Base-by-base conservation (phyloP, 2,113 vertebrate genomes). In the Azemiops feae region DNA sequence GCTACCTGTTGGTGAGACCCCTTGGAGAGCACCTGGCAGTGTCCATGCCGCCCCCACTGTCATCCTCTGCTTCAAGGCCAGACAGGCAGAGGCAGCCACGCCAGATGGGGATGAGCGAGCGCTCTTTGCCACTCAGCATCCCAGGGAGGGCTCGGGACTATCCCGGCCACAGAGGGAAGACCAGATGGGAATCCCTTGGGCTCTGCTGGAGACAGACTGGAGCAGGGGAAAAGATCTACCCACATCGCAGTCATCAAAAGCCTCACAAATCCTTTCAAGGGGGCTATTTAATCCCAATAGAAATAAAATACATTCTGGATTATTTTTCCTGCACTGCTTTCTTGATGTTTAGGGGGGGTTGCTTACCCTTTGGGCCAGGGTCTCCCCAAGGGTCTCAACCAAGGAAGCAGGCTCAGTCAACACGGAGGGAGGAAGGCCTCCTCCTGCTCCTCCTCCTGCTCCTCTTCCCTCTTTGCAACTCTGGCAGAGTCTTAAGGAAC, bases 1-100 rank as follows among this genome's bases (percentile, higher is more conserved):
- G 53, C 60, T 39, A 43, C 90, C 92, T 58, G 25, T 52, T 8
- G 14, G 12, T 3, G 14, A 8, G 39, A 50, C 93, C 12, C 94
- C 10, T 1, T 5, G n/a, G 92, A 39, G 52, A 47, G 58, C 20
- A 4, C 85, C 60, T 39, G 0, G 23, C 64, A 0, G 30, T 58
- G 88, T 25, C 69, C 0, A 0, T 3, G 58, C 81, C 0, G 69
- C 87, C 30, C 30, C 88, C 87, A 0, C 5, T 0, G 0, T 39
- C 11, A 90, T 52, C 94, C 93, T 88, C 27, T 0, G 2, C 57
- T 43, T 93, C 81, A 88, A 91, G 57, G 86, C 92, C 85, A 60
- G 85, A 0, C 0, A 22, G 92, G 55, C 22, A 60, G 91, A 92
- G 95, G 91, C 23, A 16, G 50, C 20, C 85, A 30, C 2, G 94